Base-by-base conservation (phyloP, 2,888 invertebrate genomes). In the Tetanocera ferruginea region DNA sequence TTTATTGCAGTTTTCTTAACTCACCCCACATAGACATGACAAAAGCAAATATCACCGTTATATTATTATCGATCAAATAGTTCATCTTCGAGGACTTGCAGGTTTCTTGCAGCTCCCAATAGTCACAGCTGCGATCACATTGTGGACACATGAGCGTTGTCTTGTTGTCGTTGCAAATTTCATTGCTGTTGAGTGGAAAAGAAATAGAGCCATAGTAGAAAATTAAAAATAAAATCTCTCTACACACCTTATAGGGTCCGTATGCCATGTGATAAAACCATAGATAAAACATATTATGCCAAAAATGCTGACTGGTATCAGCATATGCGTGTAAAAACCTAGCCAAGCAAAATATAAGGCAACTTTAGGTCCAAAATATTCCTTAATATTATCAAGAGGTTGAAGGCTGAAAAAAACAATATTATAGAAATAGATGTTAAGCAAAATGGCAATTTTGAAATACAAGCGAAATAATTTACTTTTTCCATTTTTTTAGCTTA, bases 281-380 rank as follows among this genome's bases (percentile, higher is more conserved):
- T 92, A 93, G 4, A 94, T 82, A 82, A 95, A 93, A 86, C 93
- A 94, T 25, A 94, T 80, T 25, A 94, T 85, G 17, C 95, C 95
- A 74, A 94, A 90, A 74, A 94, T 88, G 76, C 94, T 92, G 3
- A 94, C 93, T 17, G 94, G 94, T 82, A 96, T 94, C 76, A 96
- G 90, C 95, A 95, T 95, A 86, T 94, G 93, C 0, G 95, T 96
- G 87, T 96, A 96, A 90, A 95, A 96, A 55, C 96, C 96, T 67
- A 96, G 91, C 96, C 96, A 96, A 17, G 95, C 93, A 89, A 95
- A 96, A 88, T 96, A 96, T 77, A 96, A 90, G 0, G 94, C 95
- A 82, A 95, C 92, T 90, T 94, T 94, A 3, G 94, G 93, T 67
- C 95, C 95, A 87, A 94, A 95, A 88, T 95, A 95, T 84, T 94